phyloP scores from a whole-genome alignment of 1,140 invertebrate genomes.

The Zaprionus gabonicus region DNA sequence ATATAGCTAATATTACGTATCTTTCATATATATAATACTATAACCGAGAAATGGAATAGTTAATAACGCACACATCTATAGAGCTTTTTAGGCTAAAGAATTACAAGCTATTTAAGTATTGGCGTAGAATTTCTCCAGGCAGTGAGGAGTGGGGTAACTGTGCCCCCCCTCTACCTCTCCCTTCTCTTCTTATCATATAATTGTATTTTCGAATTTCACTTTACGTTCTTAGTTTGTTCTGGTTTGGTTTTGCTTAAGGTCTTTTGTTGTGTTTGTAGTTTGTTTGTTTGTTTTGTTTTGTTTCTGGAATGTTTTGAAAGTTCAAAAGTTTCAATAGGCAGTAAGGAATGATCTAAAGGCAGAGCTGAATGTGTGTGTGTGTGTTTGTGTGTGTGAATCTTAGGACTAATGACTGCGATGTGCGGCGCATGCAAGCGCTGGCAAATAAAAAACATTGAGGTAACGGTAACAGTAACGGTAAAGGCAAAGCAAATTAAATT shows the following conservation, averaged over 20 bases:
- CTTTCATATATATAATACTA: constrained; percentile 18
- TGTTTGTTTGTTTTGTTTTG: not conserved
- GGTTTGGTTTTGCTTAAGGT: constrained; percentile 2
- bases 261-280: constrained; percentile 4
- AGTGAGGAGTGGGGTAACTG: not conserved
- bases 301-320: constrained; percentile 27
- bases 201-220: constrained; percentile 5
- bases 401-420: constrained; percentile 67
- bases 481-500: constrained; percentile 39
- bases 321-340: constrained; percentile 39
- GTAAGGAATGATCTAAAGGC: constrained; percentile 16
- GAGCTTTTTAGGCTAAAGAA: constrained; percentile 47
- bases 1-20: constrained; percentile 63
- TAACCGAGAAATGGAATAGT: constrained; percentile 43
- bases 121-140: constrained; percentile 59
- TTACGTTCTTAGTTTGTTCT: constrained; percentile 20
- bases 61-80: constrained; percentile 54
- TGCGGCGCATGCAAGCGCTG: constrained; percentile 25
- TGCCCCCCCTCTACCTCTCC: not conserved
- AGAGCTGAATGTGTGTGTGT: constrained; percentile 16
- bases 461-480: constrained; percentile 55
- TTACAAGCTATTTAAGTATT: constrained; percentile 82
- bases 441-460: constrained; percentile 50
- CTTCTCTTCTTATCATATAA: constrained; percentile 11
- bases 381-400: constrained; percentile 35